A percentile compares a stretch with the other conserved stretches of the same genome.
Evolutionary conservation across 2,797 vertebrate genomes (phyloP).

Genomic region (Morelia viridis): DNA sequence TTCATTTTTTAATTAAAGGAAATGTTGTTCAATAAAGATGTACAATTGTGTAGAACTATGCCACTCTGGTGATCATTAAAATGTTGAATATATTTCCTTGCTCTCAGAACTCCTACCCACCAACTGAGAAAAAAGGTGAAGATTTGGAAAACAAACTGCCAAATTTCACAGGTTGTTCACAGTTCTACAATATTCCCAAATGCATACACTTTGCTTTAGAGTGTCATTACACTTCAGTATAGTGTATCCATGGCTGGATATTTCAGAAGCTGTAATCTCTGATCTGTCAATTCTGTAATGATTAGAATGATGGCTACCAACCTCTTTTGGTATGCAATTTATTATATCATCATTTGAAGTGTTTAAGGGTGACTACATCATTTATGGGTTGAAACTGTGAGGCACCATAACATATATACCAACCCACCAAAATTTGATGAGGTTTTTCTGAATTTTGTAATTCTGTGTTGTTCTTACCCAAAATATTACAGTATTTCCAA

Average conservation of each 20-base stretch:
- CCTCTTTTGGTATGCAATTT: background rate
- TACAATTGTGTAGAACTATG: background rate
- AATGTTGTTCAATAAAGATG: background rate
- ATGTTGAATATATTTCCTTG: background rate
- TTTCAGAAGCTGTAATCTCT: background rate
- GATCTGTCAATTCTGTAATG: background rate
- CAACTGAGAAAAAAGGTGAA: background rate
- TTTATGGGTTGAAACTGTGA: background rate
- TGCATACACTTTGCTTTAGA: background rate
- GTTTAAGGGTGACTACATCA: background rate
- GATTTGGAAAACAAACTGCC: background rate
- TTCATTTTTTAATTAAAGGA: background rate
- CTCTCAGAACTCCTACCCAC: background rate
- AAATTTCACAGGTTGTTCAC: background rate
- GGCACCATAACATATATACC: background rate
- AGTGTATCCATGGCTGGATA: background rate
- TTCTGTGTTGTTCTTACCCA: background rate
- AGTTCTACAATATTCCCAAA: background rate
- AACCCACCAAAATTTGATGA: background rate
- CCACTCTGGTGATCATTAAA: background rate
- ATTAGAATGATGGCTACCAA: background rate
- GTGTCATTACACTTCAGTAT: background rate
- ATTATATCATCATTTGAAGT: background rate
- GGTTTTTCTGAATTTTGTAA: background rate
- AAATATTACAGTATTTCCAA: background rate